phyloP scores from a whole-genome alignment of 2,888 invertebrate genomes.

The Lordiphosa fenestrarum region DNA sequence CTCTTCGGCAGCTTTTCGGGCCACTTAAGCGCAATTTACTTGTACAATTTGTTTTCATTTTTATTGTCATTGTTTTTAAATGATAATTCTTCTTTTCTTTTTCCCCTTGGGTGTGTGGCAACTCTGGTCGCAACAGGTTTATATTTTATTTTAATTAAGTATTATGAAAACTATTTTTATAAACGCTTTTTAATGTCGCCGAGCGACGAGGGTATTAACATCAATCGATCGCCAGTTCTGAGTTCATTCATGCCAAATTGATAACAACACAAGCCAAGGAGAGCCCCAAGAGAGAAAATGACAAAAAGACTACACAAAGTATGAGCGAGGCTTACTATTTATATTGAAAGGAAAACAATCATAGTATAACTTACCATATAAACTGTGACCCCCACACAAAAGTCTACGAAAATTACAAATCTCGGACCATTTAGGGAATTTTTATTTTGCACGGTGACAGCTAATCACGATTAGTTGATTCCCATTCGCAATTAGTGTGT shows the following conservation, averaged over 20 bases:
- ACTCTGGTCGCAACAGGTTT: slow-evolving; percentile 52
- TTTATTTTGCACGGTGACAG: not conserved
- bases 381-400: not conserved
- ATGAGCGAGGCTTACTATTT: no score
- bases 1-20: slow-evolving; percentile 38
- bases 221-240: slow-evolving; percentile 47
- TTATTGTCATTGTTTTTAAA: slow-evolving; percentile 62
- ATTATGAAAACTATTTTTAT: slow-evolving; percentile 54
- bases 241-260: slow-evolving; percentile 67
- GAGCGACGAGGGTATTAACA: slow-evolving; percentile 66
- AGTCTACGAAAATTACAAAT: slow-evolving; percentile 8
- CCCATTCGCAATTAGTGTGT: slow-evolving; percentile 30
- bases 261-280: slow-evolving; percentile 36
- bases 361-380: not conserved
- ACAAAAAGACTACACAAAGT: no score
- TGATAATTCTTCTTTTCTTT: slow-evolving; percentile 14
- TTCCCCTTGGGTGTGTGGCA: slow-evolving; percentile 22
- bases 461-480: slow-evolving; percentile 23
- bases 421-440: slow-evolving; percentile 25
- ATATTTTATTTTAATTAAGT: slow-evolving; percentile 46
- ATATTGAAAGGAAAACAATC: no score
- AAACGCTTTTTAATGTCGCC: slow-evolving; percentile 58
- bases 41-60: slow-evolving; percentile 68
- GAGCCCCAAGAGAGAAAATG: not conserved
- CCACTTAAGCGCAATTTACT: slow-evolving; percentile 68